Base-by-base conservation (phyloP, 1,140 invertebrate species). In the Calephelis virginiensis region DNA sequence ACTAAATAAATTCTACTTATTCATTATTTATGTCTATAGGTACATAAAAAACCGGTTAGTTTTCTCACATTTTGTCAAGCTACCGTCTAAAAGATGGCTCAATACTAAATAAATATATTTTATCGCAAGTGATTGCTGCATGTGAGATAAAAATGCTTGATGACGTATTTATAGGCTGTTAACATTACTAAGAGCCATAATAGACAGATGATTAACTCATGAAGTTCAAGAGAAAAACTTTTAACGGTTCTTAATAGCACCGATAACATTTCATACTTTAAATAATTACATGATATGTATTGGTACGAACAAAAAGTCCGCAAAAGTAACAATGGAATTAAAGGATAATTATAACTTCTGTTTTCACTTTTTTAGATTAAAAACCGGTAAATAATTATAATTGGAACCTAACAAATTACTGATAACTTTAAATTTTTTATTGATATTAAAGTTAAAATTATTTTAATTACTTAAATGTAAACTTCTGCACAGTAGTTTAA, bases 171-270 rank as follows among this genome's bases (percentile, higher is more conserved):
- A 56, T 56, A 56, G 50, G 17, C 50, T 56, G 13, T 56, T 56
- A 56, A 56, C 50, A 56, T 56, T 56, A 56, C 17, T 56, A 11
- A 28, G 50, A 53, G 50, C 28, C 50, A 56, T 56, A 37, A 56
- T 56, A 56, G 53, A 37, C 53, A 56, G 53, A 56, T 38, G 53
- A 56, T 56, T 56, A 56, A 56, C 53, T 56, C 53, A 11, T 56
- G 28, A 56, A 56, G 53, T 56, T 56, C 53, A 37, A 11, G 6
- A 56, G 53, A 56, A 56, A 56, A 56, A 56, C 53, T 12, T 56
- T 14, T 56, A 56, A 56, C 53, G 10, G 28, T 37, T 56, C 50
- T 37, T 56, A 37, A 56, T 56, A 28, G 14, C 14, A 10, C 7
- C 50, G 10, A 56, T 56, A 56, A 56, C 17, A 56, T 37, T 56